phyloP scores from a whole-genome alignment of 2,797 vertebrate genomes.

The Anguilla obscura region DNA sequence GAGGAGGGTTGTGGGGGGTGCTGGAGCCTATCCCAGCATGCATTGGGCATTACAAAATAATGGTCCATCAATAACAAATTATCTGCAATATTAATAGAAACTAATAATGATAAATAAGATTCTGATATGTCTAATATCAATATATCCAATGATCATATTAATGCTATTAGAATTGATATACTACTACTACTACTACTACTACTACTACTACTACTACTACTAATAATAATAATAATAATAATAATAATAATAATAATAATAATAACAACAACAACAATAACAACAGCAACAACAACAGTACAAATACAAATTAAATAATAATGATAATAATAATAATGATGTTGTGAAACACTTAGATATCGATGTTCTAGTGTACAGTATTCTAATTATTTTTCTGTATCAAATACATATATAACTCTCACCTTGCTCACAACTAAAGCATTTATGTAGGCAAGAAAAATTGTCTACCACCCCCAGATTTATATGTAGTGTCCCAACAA shows the following conservation, averaged over 20 bases:
- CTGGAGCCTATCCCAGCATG: no score
- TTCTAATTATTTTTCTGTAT: background rate
- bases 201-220: no score
- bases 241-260: background rate
- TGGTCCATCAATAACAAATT: no score
- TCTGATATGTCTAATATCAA: background rate
- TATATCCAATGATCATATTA: background rate
- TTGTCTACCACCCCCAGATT: constrained; percentile 14
- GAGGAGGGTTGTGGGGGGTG: no score
- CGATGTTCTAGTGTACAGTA: background rate
- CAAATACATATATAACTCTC: background rate
- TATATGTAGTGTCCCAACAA: constrained; percentile 3
- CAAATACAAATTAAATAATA: background rate
- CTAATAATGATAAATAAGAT: background rate
- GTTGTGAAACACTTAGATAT: background rate
- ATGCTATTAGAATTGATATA: background rate
- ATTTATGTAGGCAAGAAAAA: constrained; percentile 12
- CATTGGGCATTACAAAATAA: no score
- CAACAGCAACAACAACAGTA: background rate
- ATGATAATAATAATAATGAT: background rate
- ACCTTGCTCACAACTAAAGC: constrained; percentile 8
- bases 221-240: no score
- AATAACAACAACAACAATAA: background rate
- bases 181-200: background rate
- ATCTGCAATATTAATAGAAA: no score